Percentiles rank a stretch among this genome's conserved stretches.
phyloP scores from a whole-genome alignment of 2,888 invertebrate species.

The Trichacis sp. region DNA sequence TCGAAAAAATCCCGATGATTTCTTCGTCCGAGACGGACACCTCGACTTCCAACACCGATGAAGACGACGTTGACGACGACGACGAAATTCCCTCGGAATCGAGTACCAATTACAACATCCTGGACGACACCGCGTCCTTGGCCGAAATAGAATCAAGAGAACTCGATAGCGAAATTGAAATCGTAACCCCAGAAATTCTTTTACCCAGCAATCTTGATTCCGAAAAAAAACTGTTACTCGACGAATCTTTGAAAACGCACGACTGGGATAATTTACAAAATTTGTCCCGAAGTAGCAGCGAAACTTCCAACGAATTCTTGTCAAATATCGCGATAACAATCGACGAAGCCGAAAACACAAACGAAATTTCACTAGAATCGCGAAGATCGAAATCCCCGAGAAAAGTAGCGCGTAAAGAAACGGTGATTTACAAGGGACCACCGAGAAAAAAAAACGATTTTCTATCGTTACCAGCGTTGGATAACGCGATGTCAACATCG shows the following conservation, averaged over 20 bases:
- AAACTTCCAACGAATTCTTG: background rate
- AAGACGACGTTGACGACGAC: conserved; percentile 46
- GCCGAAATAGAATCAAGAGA: conserved; percentile 31
- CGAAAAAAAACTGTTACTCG: background rate
- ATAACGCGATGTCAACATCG: background rate
- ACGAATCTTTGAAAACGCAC: background rate
- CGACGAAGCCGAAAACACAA: conserved; percentile 9
- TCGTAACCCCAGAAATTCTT: background rate
- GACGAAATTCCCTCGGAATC: conserved; percentile 58
- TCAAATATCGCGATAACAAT: background rate
- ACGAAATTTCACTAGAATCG: background rate
- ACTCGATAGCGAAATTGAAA: conserved; percentile 10
- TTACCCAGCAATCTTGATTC: background rate
- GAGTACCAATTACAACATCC: conserved; percentile 61
- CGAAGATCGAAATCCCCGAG: conserved; percentile 36
- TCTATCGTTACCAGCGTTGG: background rate
- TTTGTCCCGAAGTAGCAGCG: background rate
- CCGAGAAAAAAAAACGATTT: conserved; percentile 39
- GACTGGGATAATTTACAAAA: background rate
- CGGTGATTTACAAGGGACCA: conserved; percentile 58
- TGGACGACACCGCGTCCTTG: conserved; percentile 52
- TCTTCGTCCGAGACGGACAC: conserved; percentile 62
- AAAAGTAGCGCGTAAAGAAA: conserved; percentile 54
- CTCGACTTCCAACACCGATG: conserved; percentile 51
- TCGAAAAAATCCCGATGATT: conserved; percentile 52